phyloP scores from a whole-genome alignment of 1,140 invertebrate species.

The Solen grandis region DNA sequence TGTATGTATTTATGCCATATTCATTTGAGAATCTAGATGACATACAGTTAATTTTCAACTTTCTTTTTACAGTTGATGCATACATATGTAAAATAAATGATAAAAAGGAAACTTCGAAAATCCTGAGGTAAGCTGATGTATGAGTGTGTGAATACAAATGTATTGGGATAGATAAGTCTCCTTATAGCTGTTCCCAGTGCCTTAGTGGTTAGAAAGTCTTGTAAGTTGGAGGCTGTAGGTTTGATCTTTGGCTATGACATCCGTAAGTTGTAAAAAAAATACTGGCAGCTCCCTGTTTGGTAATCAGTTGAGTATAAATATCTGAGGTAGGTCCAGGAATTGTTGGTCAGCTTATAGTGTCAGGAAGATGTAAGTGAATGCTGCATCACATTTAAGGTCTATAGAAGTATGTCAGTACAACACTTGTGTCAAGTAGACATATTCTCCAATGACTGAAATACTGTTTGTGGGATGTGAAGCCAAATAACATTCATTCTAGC shows the following conservation, averaged over 20 bases:
- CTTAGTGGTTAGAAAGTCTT: no score
- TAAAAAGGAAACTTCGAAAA: constrained; percentile 42
- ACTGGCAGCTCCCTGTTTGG: not conserved
- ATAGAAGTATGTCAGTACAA: not conserved
- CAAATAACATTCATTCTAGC: no score
- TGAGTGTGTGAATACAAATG: no score
- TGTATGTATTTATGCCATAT: no score
- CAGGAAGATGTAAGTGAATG: not conserved
- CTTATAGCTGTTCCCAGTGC: no score
- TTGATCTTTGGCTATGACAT: not conserved
- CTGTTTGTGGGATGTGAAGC: not conserved
- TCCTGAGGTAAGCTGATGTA: constrained; percentile 38
- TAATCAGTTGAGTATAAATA: not conserved
- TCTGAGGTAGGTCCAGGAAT: not conserved
- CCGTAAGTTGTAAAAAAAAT: not conserved
- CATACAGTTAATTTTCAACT: no score
- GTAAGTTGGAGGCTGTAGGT: not conserved
- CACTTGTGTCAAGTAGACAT: not conserved
- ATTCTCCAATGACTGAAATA: not conserved
- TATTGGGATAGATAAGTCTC: no score
- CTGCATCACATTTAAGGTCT: not conserved
- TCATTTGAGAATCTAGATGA: no score
- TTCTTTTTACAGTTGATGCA: constrained; percentile 27
- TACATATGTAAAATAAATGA: constrained; percentile 30
- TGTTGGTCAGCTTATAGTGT: not conserved